These are phyloP conservation scores for Podarcis cretensis DNA, from an alignment of 2,113 vertebrate species.

Conservation along the genomic window DNA sequence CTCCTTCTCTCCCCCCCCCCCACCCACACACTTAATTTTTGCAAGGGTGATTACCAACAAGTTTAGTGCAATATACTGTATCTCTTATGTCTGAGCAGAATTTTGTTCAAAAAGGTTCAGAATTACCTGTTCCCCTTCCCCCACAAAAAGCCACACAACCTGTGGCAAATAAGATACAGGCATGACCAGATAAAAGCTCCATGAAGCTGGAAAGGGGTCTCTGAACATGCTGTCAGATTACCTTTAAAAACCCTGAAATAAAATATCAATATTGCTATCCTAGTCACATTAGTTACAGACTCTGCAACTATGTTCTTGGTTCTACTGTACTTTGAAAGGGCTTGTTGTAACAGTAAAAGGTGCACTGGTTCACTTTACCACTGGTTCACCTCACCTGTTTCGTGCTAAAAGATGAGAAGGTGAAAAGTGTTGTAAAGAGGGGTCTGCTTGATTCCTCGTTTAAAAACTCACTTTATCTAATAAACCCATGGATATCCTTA, in stretches of 20 bases:
- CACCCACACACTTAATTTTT: background rate
- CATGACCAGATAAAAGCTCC: background rate
- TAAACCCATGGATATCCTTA: background rate
- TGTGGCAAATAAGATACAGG: background rate
- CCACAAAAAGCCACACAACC: background rate
- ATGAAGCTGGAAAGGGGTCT: background rate
- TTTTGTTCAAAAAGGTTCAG: background rate
- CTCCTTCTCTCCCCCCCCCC: no score
- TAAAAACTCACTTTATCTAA: background rate
- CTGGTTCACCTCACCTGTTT: background rate
- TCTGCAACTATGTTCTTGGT: background rate
- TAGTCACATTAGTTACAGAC: background rate
- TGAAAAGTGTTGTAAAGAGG: background rate
- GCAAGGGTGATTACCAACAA: background rate
- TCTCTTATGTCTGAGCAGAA: background rate
- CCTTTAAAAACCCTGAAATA: background rate
- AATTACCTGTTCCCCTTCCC: background rate
- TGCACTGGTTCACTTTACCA: background rate
- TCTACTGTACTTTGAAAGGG: background rate
- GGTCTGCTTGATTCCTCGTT: background rate
- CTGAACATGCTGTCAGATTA: background rate
- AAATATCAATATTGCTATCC: background rate
- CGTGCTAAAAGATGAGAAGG: background rate
- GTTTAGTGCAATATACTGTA: background rate
- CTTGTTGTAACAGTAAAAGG: background rate